A percentile compares a stretch with the other conserved stretches of the same genome.
Evolutionary conservation across 2,797 vertebrate genomes (phyloP).

Genomic region (Chanos chanos): DNA sequence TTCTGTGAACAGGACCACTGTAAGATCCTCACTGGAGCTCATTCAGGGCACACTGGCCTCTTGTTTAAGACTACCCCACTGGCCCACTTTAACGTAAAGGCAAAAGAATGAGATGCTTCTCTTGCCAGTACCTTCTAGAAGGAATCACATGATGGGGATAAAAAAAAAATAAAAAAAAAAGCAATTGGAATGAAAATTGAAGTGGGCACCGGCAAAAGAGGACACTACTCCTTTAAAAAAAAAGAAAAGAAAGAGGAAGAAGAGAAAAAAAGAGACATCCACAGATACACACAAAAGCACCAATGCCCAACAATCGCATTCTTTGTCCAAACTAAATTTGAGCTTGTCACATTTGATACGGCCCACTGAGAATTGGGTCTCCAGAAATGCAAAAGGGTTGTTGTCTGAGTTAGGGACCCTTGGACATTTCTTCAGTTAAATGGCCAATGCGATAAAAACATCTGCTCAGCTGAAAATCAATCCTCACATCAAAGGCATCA

Average conservation of each 20-base stretch:
- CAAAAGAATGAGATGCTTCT: conserved; percentile 19
- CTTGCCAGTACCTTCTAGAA: conserved; percentile 18
- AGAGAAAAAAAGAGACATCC: too few relatives aligned
- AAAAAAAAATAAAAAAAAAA: conserved; percentile 33
- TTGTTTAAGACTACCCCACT: conserved; percentile 35
- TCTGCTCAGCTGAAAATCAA: conserved; percentile 10
- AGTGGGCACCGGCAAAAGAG: conserved; percentile 1
- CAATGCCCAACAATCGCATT: conserved; percentile 27
- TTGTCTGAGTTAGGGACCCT: neutral
- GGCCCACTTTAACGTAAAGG: conserved; percentile 26
- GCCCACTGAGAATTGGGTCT: neutral
- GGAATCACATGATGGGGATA: conserved; percentile 31
- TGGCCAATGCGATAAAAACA: neutral
- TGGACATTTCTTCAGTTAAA: conserved; percentile 4
- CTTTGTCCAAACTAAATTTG: conserved; percentile 43
- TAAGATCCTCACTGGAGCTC: conserved; percentile 26
- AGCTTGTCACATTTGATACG: conserved; percentile 19
- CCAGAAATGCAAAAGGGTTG: neutral
- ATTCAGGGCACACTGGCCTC: conserved; percentile 37
- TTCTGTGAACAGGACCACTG: conserved; percentile 37
- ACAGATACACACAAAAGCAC: conserved; percentile 2
- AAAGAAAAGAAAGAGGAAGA: too few relatives aligned
- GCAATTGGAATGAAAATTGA: conserved; percentile 17
- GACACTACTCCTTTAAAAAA: conserved; percentile 31
- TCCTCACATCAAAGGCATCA: conserved; percentile 20